Evolutionary conservation across 53 echinoderm and acorn worm species (phyloP), one percentile per base, ranked within the genome.

Genomic region (Temnopleurus reevesii): DNA sequence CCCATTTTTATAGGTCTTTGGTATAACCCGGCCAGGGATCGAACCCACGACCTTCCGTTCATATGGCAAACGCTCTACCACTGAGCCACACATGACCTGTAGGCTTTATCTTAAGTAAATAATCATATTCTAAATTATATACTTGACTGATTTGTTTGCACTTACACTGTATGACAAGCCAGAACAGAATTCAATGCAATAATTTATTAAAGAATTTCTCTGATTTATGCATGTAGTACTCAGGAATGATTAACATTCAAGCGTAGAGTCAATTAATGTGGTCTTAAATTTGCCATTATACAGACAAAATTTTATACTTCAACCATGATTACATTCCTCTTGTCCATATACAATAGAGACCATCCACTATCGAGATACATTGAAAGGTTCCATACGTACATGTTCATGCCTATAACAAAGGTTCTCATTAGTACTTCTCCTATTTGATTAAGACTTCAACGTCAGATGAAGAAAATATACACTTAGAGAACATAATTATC

Each of bases 381-480:
- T 41, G 41, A 41, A n/a, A 71, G 41, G 41, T 41, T 71, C 36
- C 71, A 21, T 71, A 41, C 21, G 15, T 71, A 71, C 21, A 6
- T 71, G 35, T 36, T 36, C 71, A 41, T 71, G 71, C 71, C 41
- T 0, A 41, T 41, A 4, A 71, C 71, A 71, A 71, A 38, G 71
- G 71, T 71, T 71, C 71, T 43, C 5, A 21, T 23, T 19, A 2
- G n/a, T n/a, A n/a, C 24, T 71, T 71, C 38, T 71, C 19, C 7
- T 71, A 71, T 71, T 71, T 71, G 71, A 71, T 71, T 71, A 71
- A 23, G 71, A 71, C 71, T 71, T 41, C 1, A 15, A 36, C 65
- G 35, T 64, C 35, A 5, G 65, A 19, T 34, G 65, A 3, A 71
- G 43, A 71, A 71, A 23, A 17, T 38, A 71, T 38, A 71, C 43